Base-by-base conservation (phyloP, 2,113 vertebrate genomes). In the Gnathonemus echidnorhynchus region DNA sequence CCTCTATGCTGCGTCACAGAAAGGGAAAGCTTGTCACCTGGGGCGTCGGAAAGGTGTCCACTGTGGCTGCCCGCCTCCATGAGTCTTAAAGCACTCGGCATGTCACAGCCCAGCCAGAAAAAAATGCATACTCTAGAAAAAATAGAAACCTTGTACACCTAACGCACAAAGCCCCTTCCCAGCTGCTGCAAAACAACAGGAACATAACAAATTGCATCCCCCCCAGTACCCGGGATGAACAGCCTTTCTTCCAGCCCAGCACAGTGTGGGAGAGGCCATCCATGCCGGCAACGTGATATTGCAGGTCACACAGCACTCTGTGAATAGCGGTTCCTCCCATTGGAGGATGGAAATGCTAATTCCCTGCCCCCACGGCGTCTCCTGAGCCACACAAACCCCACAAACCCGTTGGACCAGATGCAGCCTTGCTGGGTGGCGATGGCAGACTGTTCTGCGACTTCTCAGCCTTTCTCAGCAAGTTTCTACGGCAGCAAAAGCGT, bases 301-400 rank as follows among this genome's bases (percentile, higher is more conserved):
- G 53, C 17, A 89, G 90, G 89, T 91, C 90, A 91, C 80, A 91
- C 90, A 90, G 85, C 52, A 42, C 91, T 90, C 88, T 90, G 90
- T 93, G 92, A 92, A 94, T 92, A 91, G 92, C 84, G 90, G 91
- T 88, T 70, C 89, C 91, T 93, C 90, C 90, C 91, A 88, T 90
- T 89, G 91, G 89, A 91, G 74, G 83, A 86, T 77, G 66, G 88
- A 92, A 91, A 93, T 92, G 92, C 91, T 92, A 93, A 93, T 93
- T 90, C 45, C 49, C 88, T 89, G 48, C 90, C 91, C 90, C 90
- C 89, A 91, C 91, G 90, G 91, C 92, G 74, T 21, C 19, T 21
- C 31, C 17, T 11, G 86, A 88, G 50, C 50, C 21, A 31, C 62
- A 27, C n/a, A 70, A 70, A 70, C 62, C n/a, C 27, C 52, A 88